A percentile compares a stretch with the other conserved stretches of the same genome.
Evolutionary conservation across 2,113 vertebrate genomes (phyloP).

Genomic region (Vulpes lagopus): DNA sequence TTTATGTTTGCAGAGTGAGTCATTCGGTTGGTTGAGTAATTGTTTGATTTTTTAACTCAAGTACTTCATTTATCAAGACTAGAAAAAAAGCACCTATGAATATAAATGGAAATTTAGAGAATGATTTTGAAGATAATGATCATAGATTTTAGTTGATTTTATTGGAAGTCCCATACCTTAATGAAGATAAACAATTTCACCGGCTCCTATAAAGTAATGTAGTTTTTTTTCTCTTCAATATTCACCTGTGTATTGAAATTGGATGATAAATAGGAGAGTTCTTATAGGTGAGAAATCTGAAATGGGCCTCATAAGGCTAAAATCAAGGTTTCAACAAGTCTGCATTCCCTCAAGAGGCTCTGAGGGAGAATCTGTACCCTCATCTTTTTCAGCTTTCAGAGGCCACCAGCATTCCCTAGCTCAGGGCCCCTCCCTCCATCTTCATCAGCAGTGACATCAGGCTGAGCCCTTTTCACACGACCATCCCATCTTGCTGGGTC

Average conservation of each 20-base stretch:
- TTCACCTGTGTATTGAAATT: constrained; percentile 46
- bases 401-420: not conserved
- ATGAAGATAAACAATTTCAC: constrained; percentile 52
- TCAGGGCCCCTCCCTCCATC: not conserved
- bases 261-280: constrained; percentile 44
- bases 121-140: constrained; percentile 61
- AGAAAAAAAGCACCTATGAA: not conserved
- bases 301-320: not conserved
- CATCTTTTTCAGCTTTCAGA: not conserved
- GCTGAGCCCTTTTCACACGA: not conserved
- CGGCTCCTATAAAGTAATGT: constrained; percentile 51
- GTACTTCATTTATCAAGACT: constrained; percentile 37
- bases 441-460: not conserved
- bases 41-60: not conserved
- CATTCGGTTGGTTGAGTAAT: constrained; percentile 39
- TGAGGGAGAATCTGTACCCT: not conserved
- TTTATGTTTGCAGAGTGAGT: constrained; percentile 21
- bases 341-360: not conserved
- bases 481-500: not conserved
- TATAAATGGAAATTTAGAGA: constrained; percentile 62
- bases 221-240: constrained; percentile 35
- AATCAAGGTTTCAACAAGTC: not conserved
- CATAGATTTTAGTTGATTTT: constrained; percentile 65
- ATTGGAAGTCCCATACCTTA: constrained; percentile 50
- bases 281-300: not conserved